Percentiles rank a stretch among this genome's conserved stretches.
Evolutionary conservation across 2,888 invertebrate species (phyloP).

Genomic region (Drosophila limbata): DNA sequence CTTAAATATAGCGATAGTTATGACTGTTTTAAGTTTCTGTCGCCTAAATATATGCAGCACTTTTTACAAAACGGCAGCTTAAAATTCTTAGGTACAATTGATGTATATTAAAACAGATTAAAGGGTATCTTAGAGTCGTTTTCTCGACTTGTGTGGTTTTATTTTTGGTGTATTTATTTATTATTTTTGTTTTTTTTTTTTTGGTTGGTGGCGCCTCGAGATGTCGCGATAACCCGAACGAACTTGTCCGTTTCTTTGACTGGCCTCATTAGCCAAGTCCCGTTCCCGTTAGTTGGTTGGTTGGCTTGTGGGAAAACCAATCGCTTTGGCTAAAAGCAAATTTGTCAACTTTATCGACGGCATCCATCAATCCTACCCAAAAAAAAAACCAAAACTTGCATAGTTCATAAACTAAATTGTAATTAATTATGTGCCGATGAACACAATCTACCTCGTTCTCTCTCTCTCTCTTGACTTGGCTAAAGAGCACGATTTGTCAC

Average conservation of each 20-base stretch:
- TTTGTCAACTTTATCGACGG: conserved; percentile 73
- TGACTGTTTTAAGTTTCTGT: not conserved
- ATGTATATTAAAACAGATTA: not conserved
- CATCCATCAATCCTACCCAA: conserved; percentile 65
- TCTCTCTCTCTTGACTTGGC: conserved; percentile 1
- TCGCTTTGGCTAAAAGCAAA: conserved; percentile 69
- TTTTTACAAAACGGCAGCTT: not conserved
- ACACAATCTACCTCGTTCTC: not conserved
- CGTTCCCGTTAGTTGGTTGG: conserved; percentile 18
- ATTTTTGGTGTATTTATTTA: not conserved
- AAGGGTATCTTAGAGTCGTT: not conserved
- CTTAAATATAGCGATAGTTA: not conserved
- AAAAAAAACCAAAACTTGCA: conserved; percentile 33
- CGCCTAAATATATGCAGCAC: not conserved
- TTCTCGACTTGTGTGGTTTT: not conserved
- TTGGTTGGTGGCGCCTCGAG: conserved; percentile 35
- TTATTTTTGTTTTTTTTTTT: not conserved
- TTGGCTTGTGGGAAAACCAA: conserved; percentile 15
- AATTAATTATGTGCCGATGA: conserved; percentile 74
- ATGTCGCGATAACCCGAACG: conserved; percentile 36
- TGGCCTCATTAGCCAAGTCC: conserved; percentile 48
- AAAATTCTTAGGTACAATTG: no score
- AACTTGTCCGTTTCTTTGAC: conserved; percentile 33
- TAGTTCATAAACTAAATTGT: conserved; percentile 76
- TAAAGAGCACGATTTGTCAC: conserved; percentile 72